Percentiles rank a stretch among this genome's conserved stretches.
These are phyloP conservation scores for Rhineura floridana DNA, from an alignment of 2,113 vertebrate genomes.

Conservation along the genomic window DNA sequence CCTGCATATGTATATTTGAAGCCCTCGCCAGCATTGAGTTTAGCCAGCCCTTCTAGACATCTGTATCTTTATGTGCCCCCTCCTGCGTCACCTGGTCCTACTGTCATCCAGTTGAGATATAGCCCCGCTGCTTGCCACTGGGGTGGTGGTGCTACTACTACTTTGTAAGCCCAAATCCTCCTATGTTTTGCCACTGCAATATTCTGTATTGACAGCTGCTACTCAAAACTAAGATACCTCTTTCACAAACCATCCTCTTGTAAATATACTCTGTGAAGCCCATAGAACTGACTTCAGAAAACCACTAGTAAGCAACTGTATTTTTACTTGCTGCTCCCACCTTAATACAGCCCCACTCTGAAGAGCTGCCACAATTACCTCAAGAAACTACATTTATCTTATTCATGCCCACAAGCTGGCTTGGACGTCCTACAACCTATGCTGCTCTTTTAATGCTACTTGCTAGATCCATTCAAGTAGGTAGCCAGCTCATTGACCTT, in stretches of 20 bases:
- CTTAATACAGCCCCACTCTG: not conserved
- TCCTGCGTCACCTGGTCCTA: not conserved
- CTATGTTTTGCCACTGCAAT: no score
- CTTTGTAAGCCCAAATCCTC: not conserved
- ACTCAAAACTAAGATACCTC: no score
- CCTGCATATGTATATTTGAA: not conserved
- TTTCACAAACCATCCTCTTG: not conserved
- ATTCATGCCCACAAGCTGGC: not conserved
- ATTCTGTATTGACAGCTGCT: not conserved
- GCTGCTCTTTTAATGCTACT: not conserved
- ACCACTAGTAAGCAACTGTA: not conserved
- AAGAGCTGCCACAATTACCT: not conserved
- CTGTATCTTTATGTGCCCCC: no score
- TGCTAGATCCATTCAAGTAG: not conserved
- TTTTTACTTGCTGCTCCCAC: not conserved
- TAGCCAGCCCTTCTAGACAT: not conserved
- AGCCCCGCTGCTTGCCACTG: not conserved
- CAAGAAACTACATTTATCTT: not conserved
- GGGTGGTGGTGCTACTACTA: not conserved
- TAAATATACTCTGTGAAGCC: no score
- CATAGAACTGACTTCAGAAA: not conserved
- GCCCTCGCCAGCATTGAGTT: no score
- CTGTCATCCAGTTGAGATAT: not conserved
- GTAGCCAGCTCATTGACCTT: not conserved
- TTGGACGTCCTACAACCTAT: not conserved